These are phyloP conservation scores for Tetranychus piercei DNA, from an alignment of 2,888 invertebrate species.

Conservation along the genomic window DNA sequence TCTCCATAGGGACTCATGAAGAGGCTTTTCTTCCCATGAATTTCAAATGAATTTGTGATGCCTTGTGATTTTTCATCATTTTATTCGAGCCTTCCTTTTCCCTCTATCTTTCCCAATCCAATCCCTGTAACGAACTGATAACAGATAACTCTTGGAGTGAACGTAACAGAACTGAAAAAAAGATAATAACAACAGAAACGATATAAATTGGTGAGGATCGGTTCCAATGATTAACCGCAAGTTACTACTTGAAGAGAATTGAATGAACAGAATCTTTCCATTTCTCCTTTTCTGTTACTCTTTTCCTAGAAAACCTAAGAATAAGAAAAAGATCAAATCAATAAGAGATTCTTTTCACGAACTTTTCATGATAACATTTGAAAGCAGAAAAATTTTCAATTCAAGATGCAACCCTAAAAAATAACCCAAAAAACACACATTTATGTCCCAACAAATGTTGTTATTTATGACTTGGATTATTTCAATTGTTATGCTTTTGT, in stretches of 20 bases:
- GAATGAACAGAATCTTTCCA: neutral
- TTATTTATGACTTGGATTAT: too few relatives aligned
- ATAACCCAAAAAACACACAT: too few relatives aligned
- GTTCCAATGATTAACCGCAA: neutral
- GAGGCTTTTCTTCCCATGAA: neutral
- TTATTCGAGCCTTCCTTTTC: too few relatives aligned
- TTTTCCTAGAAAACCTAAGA: neutral
- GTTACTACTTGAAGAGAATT: neutral
- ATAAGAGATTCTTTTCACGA: neutral
- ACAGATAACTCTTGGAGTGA: neutral
- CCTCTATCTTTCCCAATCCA: too few relatives aligned
- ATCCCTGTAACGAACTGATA: conserved; percentile 1
- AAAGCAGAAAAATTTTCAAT: too few relatives aligned
- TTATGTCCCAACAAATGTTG: too few relatives aligned
- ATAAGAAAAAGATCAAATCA: neutral
- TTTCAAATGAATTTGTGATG: neutral
- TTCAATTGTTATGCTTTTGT: too few relatives aligned
- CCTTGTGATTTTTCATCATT: too few relatives aligned
- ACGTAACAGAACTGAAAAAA: conserved; percentile 5
- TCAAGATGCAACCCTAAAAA: too few relatives aligned
- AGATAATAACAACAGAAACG: neutral
- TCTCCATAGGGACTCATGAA: neutral
- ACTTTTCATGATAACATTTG: neutral
- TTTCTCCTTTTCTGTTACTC: neutral
- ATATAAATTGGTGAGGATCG: neutral